Evolutionary conservation across 1,140 invertebrate genomes (phyloP), one percentile per base, ranked within the genome.

Genomic region (Bombus difficillimus): DNA sequence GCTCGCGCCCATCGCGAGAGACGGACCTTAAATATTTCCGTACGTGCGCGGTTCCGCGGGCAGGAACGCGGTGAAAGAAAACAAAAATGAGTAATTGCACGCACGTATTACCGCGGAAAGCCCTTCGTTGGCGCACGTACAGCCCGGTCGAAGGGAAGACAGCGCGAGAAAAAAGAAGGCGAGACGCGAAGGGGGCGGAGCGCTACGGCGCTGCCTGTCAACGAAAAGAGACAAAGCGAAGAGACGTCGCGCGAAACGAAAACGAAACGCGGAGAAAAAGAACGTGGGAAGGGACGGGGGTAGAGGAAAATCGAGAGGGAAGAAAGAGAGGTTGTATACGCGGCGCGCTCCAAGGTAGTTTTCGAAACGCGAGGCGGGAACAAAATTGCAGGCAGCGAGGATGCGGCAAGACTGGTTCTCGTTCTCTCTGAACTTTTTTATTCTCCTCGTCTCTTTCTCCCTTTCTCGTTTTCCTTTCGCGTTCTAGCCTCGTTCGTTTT

Each of bases 11-110:
- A 81, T 71, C 84, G 84, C 75, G 84, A 64, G 73, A 77, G 80
- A 81, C 88, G 69, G 80, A 86, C 88, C 88, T 89, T 89, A 89
- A 89, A 89, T 89, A 89, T 89, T 89, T 89, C 88, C 88, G 85
- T 89, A 89, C 87, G 88, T 89, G 84, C 71, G 43, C 78, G 57
- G 77, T 37, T 47, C 75, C 74, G 80, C 78, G 86, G 80, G 75
- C 79, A 80, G 62, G 39, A 43, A 34, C 66, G 64, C 81, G 71
- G 75, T 80, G 66, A 74, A 90, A 86, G 80, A 81, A 90, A 90
- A 90, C 77, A 86, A 90, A 85, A 85, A 85, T 80, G 77, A 85
- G 76, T 89, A 89, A 89, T 89, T 86, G 88, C 88, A 87, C 88
- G 88, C 88, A 86, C 88, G 85, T 86, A 89, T 89, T 89, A 89